Percentiles rank a stretch among this genome's conserved stretches.
These are phyloP conservation scores for Stegostoma tigrinum DNA, from an alignment of 2,113 vertebrate species.

Conservation along the genomic window DNA sequence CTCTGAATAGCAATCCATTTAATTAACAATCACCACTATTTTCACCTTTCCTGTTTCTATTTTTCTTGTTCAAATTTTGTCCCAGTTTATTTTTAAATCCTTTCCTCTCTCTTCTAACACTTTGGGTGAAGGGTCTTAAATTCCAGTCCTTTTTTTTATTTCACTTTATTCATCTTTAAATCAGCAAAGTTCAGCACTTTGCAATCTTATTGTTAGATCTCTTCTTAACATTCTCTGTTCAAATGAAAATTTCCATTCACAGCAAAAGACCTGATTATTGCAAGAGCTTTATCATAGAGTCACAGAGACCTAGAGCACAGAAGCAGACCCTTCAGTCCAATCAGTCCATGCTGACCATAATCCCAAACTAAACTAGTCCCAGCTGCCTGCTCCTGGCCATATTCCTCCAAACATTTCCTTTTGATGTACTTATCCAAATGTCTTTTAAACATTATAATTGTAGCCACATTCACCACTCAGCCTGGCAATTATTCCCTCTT, in stretches of 20 bases:
- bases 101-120: neutral
- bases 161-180: too few species aligned
- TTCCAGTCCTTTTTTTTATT: neutral
- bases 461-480: too few species aligned
- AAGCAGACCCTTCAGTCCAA: too few species aligned
- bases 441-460: too few species aligned
- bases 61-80: neutral
- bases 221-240: neutral
- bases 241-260: neutral
- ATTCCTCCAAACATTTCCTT: too few species aligned
- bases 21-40: neutral
- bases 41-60: neutral
- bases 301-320: too few species aligned
- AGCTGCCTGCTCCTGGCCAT: too few species aligned
- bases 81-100: neutral
- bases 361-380: too few species aligned
- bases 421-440: too few species aligned
- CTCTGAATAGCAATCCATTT: neutral
- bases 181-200: neutral
- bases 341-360: too few species aligned
- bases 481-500: neutral
- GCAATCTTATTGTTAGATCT: neutral
- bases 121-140: neutral
- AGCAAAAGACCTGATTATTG: too few species aligned
- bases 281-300: neutral